These are phyloP conservation scores for Cettia cetti DNA, from an alignment of 2,113 vertebrate genomes.

Conservation along the genomic window DNA sequence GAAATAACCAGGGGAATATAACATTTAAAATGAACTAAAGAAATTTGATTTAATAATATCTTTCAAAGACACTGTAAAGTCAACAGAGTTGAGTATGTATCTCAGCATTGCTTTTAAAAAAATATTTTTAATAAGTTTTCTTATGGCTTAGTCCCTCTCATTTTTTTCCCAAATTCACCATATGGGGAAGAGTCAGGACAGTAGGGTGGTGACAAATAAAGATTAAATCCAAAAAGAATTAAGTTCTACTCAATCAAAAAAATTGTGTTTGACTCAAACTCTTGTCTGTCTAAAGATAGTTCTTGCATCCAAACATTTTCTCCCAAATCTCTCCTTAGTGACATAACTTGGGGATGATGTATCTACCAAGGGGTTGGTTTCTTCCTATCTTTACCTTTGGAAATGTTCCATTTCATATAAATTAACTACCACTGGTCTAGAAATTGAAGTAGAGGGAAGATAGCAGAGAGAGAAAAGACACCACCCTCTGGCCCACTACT, in stretches of 20 bases:
- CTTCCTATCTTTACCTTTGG: not conserved
- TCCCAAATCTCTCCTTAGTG: not conserved
- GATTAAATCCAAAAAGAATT: not conserved
- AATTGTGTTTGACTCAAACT: not conserved
- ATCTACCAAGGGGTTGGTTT: not conserved
- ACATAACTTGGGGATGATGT: not conserved
- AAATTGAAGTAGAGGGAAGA: not conserved
- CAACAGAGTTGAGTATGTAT: not conserved
- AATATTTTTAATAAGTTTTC: not conserved
- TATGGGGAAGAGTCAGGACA: not conserved
- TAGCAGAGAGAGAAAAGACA: not conserved
- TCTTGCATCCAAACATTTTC: not conserved
- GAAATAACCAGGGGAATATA: slow-evolving; percentile 26
- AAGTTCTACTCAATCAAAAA: not conserved
- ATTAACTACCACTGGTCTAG: not conserved
- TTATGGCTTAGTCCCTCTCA: not conserved
- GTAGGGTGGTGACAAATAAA: not conserved
- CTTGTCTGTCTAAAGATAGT: not conserved
- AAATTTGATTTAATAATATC: not conserved
- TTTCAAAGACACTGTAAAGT: slow-evolving; percentile 35
- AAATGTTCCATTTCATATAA: not conserved
- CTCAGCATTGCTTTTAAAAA: not conserved
- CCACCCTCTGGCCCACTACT: not conserved
- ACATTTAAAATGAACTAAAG: slow-evolving; percentile 12
- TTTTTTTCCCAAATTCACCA: not conserved